These are phyloP conservation scores for Conus ventricosus DNA, from an alignment of 1,140 invertebrate species.

Conservation along the genomic window DNA sequence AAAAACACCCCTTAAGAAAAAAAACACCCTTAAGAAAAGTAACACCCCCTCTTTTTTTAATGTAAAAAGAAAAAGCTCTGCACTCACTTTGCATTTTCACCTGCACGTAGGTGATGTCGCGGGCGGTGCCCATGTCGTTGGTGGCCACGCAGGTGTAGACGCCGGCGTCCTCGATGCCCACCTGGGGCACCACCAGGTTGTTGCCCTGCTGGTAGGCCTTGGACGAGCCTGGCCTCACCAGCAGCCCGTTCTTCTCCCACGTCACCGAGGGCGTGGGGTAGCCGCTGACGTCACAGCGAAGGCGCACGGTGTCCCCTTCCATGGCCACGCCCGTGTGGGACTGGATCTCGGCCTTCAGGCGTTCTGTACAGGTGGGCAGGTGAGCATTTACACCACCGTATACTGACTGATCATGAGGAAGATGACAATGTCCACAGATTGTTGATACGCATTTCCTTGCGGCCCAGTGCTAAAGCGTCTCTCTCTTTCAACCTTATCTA, in stretches of 20 bases:
- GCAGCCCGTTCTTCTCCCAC: slow-evolving; percentile 56
- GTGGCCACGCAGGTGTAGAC: slow-evolving; percentile 56
- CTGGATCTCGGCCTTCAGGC: slow-evolving; percentile 47
- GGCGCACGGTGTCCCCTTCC: slow-evolving; percentile 55
- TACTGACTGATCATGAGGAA: too few relatives aligned
- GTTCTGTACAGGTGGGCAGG: slow-evolving; percentile 40
- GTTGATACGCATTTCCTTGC: too few relatives aligned
- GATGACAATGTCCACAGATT: too few relatives aligned
- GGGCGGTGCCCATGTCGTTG: slow-evolving; percentile 45
- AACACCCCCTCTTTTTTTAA: too few relatives aligned
- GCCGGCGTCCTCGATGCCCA: slow-evolving; percentile 58
- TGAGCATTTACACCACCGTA: neutral
- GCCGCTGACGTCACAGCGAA: slow-evolving; percentile 55
- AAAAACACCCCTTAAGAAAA: too few relatives aligned
- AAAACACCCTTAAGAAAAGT: too few relatives aligned
- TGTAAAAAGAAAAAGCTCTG: too few relatives aligned
- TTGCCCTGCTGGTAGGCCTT: slow-evolving; percentile 50
- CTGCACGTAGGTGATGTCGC: slow-evolving; percentile 53
- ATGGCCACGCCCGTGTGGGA: slow-evolving; percentile 43
- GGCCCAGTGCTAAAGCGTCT: too few relatives aligned
- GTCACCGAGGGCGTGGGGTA: slow-evolving; percentile 52
- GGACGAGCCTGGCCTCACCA: slow-evolving; percentile 20
- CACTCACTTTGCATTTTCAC: slow-evolving; percentile 52
- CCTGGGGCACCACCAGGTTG: slow-evolving; percentile 47
- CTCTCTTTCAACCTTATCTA: too few relatives aligned